phyloP scores from a whole-genome alignment of 2,888 invertebrate genomes.

The Crocallis elinguaria region DNA sequence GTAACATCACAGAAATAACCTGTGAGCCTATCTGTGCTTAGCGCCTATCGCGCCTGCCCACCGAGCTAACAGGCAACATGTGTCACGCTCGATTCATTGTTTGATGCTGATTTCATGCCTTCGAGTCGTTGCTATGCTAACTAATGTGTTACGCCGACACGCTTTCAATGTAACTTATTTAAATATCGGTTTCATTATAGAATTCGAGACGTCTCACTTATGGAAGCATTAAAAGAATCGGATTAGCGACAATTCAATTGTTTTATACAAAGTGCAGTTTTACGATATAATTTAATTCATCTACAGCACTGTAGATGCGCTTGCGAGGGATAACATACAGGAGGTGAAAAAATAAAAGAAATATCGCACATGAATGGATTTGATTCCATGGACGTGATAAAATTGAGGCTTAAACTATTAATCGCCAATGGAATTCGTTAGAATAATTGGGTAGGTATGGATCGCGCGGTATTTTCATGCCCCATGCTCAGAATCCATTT shows the following conservation, averaged over 20 bases:
- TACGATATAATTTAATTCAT: constrained; percentile 2
- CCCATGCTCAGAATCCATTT: too few relatives aligned
- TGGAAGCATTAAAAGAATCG: constrained; percentile 1
- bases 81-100: constrained; percentile 36
- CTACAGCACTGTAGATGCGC: constrained; percentile 3
- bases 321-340: constrained; percentile 7
- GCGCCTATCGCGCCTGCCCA: constrained; percentile 37
- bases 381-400: constrained; percentile 4
- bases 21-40: constrained; percentile 41
- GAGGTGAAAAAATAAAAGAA: constrained; percentile 1
- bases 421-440: constrained; percentile 5
- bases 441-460: constrained; percentile 4
- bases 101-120: constrained; percentile 28
- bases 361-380: constrained; percentile 4
- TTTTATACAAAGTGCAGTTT: not conserved
- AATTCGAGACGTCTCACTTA: constrained; percentile 10
- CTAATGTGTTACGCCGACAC: constrained; percentile 18
- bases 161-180: constrained; percentile 14
- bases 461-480: constrained; percentile 19
- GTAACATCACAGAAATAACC: constrained; percentile 68
- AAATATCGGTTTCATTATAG: constrained; percentile 22
- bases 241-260: not conserved
- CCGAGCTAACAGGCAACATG: constrained; percentile 36
- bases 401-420: not conserved
- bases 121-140: constrained; percentile 18